Conservation (phyloP, 2,888 invertebrate genomes). For the Adela reaumurella region DNA sequence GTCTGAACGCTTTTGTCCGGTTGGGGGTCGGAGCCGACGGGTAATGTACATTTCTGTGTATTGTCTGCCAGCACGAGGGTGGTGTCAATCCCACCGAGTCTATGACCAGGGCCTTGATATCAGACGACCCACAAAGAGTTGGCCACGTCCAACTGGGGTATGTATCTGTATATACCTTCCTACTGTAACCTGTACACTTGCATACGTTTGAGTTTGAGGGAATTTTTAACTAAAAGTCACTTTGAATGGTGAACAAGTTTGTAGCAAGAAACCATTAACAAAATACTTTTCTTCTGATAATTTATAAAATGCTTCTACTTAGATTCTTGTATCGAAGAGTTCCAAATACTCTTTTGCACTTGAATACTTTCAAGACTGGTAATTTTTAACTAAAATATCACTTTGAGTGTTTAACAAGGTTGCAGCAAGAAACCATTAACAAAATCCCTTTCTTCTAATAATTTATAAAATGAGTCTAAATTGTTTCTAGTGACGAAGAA, state of each 20-base stretch:
- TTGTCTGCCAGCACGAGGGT: conserved; percentile 84
- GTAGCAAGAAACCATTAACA: conserved; percentile 14
- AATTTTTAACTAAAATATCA: not conserved
- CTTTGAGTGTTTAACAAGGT: conserved; percentile 12
- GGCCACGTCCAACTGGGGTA: conserved; percentile 95
- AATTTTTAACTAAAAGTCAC: conserved; percentile 1
- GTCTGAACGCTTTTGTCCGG: conserved; percentile 1
- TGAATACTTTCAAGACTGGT: not conserved
- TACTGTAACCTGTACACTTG: no score
- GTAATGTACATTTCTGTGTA: conserved; percentile 45
- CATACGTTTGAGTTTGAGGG: not conserved
- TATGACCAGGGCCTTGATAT: conserved; percentile 93
- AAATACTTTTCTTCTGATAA: not conserved
- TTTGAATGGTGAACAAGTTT: conserved; percentile 12
- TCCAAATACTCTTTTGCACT: not conserved
- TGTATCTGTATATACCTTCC: conserved; percentile 48
- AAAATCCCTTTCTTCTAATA: conserved; percentile 1
- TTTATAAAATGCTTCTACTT: no score
- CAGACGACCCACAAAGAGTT: conserved; percentile 87
- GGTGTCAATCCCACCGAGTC: conserved; percentile 91
- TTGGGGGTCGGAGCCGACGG: conserved; percentile 18
- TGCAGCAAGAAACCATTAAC: conserved; percentile 15
- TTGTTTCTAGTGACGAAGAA: no score
- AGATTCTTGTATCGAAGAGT: no score
- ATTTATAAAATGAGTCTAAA: no score